phyloP scores from a whole-genome alignment of 2,888 invertebrate species.

The Adela reaumurella region DNA sequence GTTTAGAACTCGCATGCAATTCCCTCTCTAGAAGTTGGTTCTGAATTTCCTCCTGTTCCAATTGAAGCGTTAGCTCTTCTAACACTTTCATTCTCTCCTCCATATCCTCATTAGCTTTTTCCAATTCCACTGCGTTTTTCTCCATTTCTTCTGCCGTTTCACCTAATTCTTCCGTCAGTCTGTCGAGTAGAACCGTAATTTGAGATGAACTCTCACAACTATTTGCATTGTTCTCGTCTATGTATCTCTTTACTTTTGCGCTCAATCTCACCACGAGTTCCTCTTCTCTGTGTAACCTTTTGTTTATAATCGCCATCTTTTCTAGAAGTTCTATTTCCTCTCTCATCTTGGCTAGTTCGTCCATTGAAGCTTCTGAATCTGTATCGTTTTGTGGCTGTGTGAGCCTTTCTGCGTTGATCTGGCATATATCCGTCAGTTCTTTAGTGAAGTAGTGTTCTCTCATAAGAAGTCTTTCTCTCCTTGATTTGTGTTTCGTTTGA shows the following conservation, averaged over 20 bases:
- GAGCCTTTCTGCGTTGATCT: constrained; percentile 47
- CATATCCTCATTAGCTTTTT: constrained; percentile 48
- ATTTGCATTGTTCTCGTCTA: constrained; percentile 47
- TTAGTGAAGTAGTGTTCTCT: constrained; percentile 54
- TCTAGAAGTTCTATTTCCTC: constrained; percentile 71
- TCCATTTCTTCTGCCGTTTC: constrained; percentile 51
- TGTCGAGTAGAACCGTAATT: constrained; percentile 43
- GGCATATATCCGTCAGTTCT: constrained; percentile 50
- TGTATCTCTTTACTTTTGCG: constrained; percentile 60
- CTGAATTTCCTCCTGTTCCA: constrained; percentile 49
- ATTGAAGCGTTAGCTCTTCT: constrained; percentile 49
- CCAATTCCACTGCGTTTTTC: constrained; percentile 44
- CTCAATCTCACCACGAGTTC: constrained; percentile 66
- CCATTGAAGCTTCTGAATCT: constrained; percentile 47
- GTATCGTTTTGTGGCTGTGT: constrained; percentile 41
- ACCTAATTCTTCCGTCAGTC: constrained; percentile 51
- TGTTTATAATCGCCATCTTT: constrained; percentile 69
- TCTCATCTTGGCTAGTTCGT: constrained; percentile 54
- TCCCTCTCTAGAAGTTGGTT: constrained; percentile 45
- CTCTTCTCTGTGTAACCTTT: constrained; percentile 69
- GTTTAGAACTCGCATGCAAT: constrained; percentile 39
- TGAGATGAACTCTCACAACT: constrained; percentile 47
- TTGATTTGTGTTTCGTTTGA: constrained; percentile 51
- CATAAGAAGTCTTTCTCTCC: constrained; percentile 50
- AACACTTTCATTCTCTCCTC: constrained; percentile 51